Evolutionary conservation across 2,888 invertebrate genomes (phyloP).

Genomic region (Drosophila nigricruria): DNA sequence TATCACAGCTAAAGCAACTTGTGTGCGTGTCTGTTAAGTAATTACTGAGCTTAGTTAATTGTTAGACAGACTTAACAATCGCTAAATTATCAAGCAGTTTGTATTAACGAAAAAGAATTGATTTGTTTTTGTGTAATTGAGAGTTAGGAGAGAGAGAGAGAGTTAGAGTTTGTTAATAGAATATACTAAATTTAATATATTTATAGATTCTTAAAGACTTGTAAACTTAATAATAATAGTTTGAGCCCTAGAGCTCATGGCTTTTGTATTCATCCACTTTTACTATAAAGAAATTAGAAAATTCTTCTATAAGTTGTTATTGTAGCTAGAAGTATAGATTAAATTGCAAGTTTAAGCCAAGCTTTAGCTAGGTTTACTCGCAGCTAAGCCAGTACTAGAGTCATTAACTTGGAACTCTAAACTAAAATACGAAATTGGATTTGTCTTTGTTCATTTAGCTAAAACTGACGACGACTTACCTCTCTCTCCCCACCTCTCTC

Average conservation of each 20-base stretch:
- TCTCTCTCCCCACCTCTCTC: too few relatives aligned
- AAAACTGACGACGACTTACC: not conserved
- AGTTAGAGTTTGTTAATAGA: too few relatives aligned
- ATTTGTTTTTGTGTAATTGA: not conserved
- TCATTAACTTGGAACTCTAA: not conserved
- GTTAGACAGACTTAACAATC: not conserved
- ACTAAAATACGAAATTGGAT: not conserved
- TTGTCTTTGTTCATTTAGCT: not conserved
- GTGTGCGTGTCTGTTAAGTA: not conserved
- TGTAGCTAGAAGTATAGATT: not conserved
- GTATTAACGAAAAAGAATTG: not conserved
- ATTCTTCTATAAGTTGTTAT: too few relatives aligned
- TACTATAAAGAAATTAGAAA: too few relatives aligned
- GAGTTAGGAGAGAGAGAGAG: too few relatives aligned
- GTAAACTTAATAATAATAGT: too few relatives aligned
- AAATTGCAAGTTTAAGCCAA: not conserved
- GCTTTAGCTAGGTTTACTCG: too few relatives aligned
- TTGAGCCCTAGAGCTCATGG: too few relatives aligned
- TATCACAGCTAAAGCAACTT: not conserved
- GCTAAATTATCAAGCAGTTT: not conserved
- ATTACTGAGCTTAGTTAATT: not conserved
- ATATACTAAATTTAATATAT: not conserved
- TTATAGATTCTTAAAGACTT: not conserved
- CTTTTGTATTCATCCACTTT: too few relatives aligned
- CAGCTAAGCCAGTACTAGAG: not conserved